phyloP scores from a whole-genome alignment of 2,797 vertebrate species.

The Xenentodon cancila region DNA sequence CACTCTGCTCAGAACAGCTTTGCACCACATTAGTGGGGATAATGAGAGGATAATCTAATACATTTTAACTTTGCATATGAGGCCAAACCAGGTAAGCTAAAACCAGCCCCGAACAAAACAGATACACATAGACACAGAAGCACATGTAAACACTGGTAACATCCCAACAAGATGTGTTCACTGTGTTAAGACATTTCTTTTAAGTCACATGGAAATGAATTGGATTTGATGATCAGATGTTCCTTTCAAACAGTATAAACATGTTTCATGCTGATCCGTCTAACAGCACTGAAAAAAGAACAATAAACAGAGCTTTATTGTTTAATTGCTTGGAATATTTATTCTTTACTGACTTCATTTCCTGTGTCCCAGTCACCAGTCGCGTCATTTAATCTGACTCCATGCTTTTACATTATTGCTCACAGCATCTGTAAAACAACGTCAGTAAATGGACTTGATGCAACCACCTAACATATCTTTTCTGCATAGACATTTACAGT shows the following conservation, averaged over 20 bases:
- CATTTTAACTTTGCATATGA: slow-evolving; percentile 38
- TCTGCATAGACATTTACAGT: slow-evolving; percentile 56
- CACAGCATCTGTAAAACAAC: too few relatives aligned
- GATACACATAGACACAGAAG: neutral
- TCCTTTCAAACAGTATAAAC: neutral
- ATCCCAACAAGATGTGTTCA: slow-evolving; percentile 2
- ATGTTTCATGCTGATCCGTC: too few relatives aligned
- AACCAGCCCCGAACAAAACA: slow-evolving; percentile 42
- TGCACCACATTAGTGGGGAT: slow-evolving; percentile 38
- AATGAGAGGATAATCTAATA: slow-evolving; percentile 37
- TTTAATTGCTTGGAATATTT: too few relatives aligned
- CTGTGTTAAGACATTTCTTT: neutral
- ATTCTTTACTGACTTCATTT: too few relatives aligned
- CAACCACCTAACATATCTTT: slow-evolving; percentile 13
- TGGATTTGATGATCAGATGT: slow-evolving; percentile 1
- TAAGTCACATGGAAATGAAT: neutral
- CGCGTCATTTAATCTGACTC: too few relatives aligned
- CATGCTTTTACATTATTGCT: too few relatives aligned
- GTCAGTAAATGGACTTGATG: slow-evolving; percentile 17
- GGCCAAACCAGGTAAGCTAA: slow-evolving; percentile 38
- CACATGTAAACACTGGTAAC: neutral
- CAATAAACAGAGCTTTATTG: too few relatives aligned
- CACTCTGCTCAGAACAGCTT: slow-evolving; percentile 33
- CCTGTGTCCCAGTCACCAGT: too few relatives aligned
- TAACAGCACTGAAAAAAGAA: too few relatives aligned